Base-by-base conservation (phyloP, 2,113 vertebrate species). In the Nibea coibor region DNA sequence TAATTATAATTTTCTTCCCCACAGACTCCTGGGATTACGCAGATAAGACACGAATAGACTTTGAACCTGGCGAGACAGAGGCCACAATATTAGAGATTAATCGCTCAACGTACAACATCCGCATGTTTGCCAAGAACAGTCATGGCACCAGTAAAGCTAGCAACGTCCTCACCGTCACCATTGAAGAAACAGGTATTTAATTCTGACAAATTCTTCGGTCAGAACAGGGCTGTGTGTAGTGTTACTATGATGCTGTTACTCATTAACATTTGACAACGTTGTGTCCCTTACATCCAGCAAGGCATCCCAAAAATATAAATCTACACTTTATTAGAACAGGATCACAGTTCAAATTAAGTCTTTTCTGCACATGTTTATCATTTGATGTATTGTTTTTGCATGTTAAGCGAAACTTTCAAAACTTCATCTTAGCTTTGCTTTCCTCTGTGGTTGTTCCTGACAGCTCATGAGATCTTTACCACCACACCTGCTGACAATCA, bases 71-170 rank as follows among this genome's bases (percentile, higher is more conserved):
- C 51, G 71, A 86, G 85, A 92, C 78, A 16, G 86, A 91, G n/a
- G 83, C 87, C 68, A 93, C 91, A 4, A 76, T 94, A 16, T 87
- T 94, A 14, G 93, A 94, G 75, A 88, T 87, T 5, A 87, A 81
- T 54, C 90, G 88, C 14, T 88, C 84, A 3, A 91, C 87, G 3
- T 94, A 93, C 87, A 88, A 89, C 74, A 68, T 94, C 43, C 91
- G 93, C 53, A 91, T 94, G 90, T 93, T 94, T 73, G 92, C 93
- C 24, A 80, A 50, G 75, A 93, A 71, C 83, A 78, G 65, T 28
- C 5, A 56, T 75, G 86, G 81, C 48, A 84, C 31, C 72, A 93
- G 93, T 66, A 71, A 70, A 80, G 70, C 92, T 17, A 92, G 93
- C 73, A 92, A 93, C 3, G 50, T 92, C 74, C 83, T 94, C 56